Conservation (phyloP, 1,140 invertebrate genomes). For the Apis mellifera region Amel_HAv3.1 CM009941.2:13924001-13924500, state of each 20-base stretch:
- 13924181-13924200: too few species aligned
- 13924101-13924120: not conserved
- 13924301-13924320: not conserved
- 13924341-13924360: not conserved
- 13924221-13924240: not conserved
- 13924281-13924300: not conserved
- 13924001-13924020: not conserved
- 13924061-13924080: constrained; percentile 7
- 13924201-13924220: not conserved
- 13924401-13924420: constrained; percentile 66
- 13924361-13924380: constrained; percentile 4
- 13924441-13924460: constrained; percentile 76
- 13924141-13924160: not conserved
- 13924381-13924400: constrained; percentile 38
- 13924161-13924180: not conserved
- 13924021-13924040: not conserved
- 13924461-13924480: constrained; percentile 73
- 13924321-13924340: not conserved
- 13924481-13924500: constrained; percentile 66
- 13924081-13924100: constrained; percentile 1
- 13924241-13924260: not conserved
- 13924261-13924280: not conserved
- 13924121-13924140: not conserved
- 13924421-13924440: constrained; percentile 64
- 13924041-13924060: constrained; percentile 13